Base-by-base conservation (phyloP, 2,797 vertebrate species). In the Telmatherina bonti region DNA sequence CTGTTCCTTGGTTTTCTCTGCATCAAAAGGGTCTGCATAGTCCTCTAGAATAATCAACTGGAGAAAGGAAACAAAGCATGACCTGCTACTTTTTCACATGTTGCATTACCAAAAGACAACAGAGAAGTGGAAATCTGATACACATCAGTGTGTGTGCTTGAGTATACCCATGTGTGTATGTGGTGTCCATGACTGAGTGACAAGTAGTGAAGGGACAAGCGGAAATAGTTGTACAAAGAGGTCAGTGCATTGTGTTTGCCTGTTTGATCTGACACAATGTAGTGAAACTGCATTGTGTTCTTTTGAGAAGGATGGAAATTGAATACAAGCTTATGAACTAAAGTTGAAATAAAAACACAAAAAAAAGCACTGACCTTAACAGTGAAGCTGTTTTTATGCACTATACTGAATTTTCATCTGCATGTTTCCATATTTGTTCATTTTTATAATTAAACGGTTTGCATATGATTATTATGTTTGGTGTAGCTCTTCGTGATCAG, bases 21-120 rank as follows among this genome's bases (percentile, higher is more conserved):
- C 97, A 2, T 99, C 97, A 0, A 96, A 99, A 0, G 97, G 97
- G 85, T 98, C 97, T 0, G 97, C 97, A 0, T 99, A 99, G 90
- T 99, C 97, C 88, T 98, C 97, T 83, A 98, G 82, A 77, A 99
- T 97, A 53, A 98, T 97, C 84, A 98, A 92, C 97, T 99, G 84
- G 71, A 63, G 31, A 31, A 75, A 49, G 52, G 16, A 55, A 69
- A 62, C 7, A 35, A 4, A 36, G 75, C 51, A 81, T 22, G 53
- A 47, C 24, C 53, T 72, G 53, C 38, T 47, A 33, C n/a, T 74
- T 68, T 53, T 62, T 78, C 49, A 78, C 15, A 79, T 27, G 27
- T 64, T 52, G 58, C 57, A 59, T 71, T 69, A 74, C 55, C 31
- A 66, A 33, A 30, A 65, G 29, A 78, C 56, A 75, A 77, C 59